These are phyloP conservation scores for Caerostris extrusa DNA, from an alignment of 1,140 invertebrate species.

Conservation along the genomic window DNA sequence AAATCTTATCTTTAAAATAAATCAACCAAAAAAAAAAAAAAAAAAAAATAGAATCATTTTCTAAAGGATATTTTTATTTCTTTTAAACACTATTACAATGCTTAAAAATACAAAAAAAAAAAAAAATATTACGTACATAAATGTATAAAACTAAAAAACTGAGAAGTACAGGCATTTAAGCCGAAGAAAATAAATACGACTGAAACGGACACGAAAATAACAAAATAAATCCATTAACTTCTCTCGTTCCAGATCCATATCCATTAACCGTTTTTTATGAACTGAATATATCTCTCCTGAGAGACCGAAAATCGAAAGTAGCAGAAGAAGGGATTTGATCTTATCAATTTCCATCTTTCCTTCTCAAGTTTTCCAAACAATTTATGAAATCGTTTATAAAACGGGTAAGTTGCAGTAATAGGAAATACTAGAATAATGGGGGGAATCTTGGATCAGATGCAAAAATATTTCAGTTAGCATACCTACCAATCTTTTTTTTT, in stretches of 20 bases:
- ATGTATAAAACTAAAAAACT: neutral
- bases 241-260: neutral
- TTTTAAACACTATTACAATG: no score
- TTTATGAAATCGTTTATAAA: constrained; percentile 20
- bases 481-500: neutral
- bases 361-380: neutral
- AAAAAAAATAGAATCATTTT: neutral
- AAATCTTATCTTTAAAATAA: no score
- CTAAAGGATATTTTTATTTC: neutral
- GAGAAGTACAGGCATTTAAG: neutral
- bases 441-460: neutral
- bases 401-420: neutral
- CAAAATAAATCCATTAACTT: constrained; percentile 3
- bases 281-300: neutral
- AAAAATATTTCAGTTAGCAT: neutral
- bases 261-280: neutral
- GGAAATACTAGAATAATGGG: neutral
- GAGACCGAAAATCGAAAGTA: neutral
- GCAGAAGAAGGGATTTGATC: neutral
- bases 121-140: no score
- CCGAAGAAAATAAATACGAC: neutral
- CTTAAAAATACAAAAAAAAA: no score
- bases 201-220: neutral
- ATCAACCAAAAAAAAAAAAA: no score
- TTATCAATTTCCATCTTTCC: neutral